Percentiles rank a stretch among this genome's conserved stretches.
Conservation (phyloP, 92 coral and sea anemone genomes). For the Siderastrea radians region DNA sequence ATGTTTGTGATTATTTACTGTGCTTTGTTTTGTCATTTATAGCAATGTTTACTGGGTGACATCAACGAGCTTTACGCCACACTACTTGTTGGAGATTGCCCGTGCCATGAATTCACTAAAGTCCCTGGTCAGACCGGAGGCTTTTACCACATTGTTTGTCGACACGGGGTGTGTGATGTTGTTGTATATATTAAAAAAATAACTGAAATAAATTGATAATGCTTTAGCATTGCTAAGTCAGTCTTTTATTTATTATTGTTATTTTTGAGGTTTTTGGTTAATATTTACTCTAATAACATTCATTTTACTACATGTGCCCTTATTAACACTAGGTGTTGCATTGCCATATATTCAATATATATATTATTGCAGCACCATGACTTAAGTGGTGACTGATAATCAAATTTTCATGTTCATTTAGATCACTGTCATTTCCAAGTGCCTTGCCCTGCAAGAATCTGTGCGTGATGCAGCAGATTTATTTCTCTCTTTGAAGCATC, state of each 20-base stretch:
- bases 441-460: constrained; percentile 62
- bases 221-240: too few species aligned
- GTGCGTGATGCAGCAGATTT: constrained; percentile 76
- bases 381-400: background rate
- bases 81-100: constrained; percentile 13
- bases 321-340: too few species aligned
- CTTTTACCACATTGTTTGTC: constrained; percentile 23
- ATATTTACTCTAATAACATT: too few species aligned
- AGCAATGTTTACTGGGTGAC: constrained; percentile 14
- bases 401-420: background rate
- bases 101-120: constrained; percentile 1
- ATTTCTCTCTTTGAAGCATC: constrained; percentile 63
- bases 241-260: too few species aligned
- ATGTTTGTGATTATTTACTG: background rate
- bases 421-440: constrained; percentile 67
- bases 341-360: too few species aligned
- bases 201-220: too few species aligned
- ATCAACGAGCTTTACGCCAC: background rate
- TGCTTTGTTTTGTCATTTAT: background rate
- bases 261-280: too few species aligned
- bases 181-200: too few species aligned
- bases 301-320: too few species aligned
- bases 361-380: too few species aligned
- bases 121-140: constrained; percentile 12
- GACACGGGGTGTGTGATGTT: constrained; percentile 22